Evolutionary conservation across 2,888 invertebrate species (phyloP).

Genomic region (Drosophila rellima): DNA sequence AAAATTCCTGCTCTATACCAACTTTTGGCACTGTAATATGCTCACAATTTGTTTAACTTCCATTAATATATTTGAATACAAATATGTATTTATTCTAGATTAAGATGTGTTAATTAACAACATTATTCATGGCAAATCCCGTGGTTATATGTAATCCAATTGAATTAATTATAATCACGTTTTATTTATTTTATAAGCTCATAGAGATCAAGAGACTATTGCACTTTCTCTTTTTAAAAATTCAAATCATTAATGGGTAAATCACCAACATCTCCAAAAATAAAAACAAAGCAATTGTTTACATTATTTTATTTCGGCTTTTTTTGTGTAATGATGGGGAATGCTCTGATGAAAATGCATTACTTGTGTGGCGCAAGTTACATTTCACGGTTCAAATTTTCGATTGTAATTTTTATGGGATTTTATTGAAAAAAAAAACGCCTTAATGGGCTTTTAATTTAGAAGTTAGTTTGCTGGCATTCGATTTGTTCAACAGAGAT

Average conservation of each 20-base stretch:
- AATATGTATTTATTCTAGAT: not conserved
- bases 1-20: too few relatives aligned
- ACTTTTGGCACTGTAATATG: too few relatives aligned
- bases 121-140: constrained; percentile 1
- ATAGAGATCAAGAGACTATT: constrained; percentile 33
- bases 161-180: constrained; percentile 9
- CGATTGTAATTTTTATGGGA: constrained; percentile 19
- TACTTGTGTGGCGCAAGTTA: constrained; percentile 41
- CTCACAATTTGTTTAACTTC: too few relatives aligned
- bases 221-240: constrained; percentile 51
- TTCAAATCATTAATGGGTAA: constrained; percentile 26
- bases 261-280: constrained; percentile 18
- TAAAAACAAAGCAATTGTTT: constrained; percentile 45
- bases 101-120: not conserved
- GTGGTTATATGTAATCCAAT: constrained; percentile 2
- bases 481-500: constrained; percentile 44
- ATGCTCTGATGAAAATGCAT: constrained; percentile 23
- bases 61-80: not conserved
- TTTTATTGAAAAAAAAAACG: constrained; percentile 39
- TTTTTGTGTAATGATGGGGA: constrained; percentile 24
- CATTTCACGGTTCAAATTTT: constrained; percentile 56
- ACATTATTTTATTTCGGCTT: constrained; percentile 21
- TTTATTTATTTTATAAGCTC: constrained; percentile 10
- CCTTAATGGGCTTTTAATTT: constrained; percentile 74
- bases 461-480: constrained; percentile 58